These are phyloP conservation scores for Haplochromis burtoni DNA, from an alignment of 2,113 vertebrate species.

Conservation along the genomic window DNA sequence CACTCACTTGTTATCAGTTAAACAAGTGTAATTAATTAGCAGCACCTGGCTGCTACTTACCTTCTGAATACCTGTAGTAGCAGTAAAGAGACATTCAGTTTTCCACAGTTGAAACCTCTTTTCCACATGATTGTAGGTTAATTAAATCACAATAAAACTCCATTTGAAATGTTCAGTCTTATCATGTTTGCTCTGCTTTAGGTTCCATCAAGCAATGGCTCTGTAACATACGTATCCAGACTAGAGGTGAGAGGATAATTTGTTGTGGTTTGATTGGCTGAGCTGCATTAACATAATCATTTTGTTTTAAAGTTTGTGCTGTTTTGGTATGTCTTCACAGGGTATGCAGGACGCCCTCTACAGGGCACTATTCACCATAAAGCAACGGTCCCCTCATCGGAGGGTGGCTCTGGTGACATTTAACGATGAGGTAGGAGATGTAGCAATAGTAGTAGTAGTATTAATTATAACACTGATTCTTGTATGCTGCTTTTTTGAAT, in stretches of 20 bases:
- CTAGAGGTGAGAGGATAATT: slow-evolving; percentile 49
- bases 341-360: slow-evolving; percentile 70
- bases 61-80: neutral
- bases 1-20: neutral
- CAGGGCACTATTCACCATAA: slow-evolving; percentile 41
- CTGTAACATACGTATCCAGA: slow-evolving; percentile 53
- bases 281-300: neutral
- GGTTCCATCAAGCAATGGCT: slow-evolving; percentile 41
- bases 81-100: neutral
- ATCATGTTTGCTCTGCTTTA: neutral
- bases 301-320: neutral
- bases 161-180: neutral
- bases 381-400: slow-evolving; percentile 55
- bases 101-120: neutral
- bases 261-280: neutral
- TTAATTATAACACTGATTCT: neutral
- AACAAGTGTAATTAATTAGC: neutral
- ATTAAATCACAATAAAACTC: neutral
- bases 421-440: slow-evolving; percentile 59
- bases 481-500: neutral
- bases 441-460: neutral
- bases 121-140: neutral
- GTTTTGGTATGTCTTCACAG: slow-evolving; percentile 4
- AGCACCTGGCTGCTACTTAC: neutral
- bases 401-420: slow-evolving; percentile 72